phyloP scores from a whole-genome alignment of 2,797 vertebrate species.

The Myoxocephalus aenaeus region DNA sequence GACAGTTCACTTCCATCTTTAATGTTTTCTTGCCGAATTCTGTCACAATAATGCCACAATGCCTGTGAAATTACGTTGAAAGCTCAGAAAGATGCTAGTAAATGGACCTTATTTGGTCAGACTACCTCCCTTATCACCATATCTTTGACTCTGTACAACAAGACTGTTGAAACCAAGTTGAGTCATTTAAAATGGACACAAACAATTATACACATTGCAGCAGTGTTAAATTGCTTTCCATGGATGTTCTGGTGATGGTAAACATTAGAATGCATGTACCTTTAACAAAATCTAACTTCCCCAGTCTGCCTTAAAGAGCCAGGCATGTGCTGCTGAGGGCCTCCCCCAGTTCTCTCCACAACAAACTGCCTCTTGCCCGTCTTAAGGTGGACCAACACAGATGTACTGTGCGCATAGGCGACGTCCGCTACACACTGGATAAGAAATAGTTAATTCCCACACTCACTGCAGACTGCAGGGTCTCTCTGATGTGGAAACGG shows the following conservation, averaged over 20 bases:
- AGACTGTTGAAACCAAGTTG: background rate
- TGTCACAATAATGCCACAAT: background rate
- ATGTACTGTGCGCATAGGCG: constrained; percentile 62
- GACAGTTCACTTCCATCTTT: background rate
- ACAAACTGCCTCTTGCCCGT: constrained; percentile 81
- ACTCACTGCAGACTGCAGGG: constrained; percentile 62
- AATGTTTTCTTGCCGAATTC: background rate
- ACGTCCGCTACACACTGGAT: constrained; percentile 44
- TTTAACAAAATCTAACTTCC: constrained; percentile 83
- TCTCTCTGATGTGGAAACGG: constrained; percentile 37
- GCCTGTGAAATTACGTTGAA: background rate
- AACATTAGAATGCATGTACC: constrained; percentile 74
- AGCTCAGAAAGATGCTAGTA: background rate
- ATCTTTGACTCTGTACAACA: background rate
- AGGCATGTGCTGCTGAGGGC: constrained; percentile 85
- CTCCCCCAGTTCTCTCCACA: constrained; percentile 84
- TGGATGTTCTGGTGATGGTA: background rate
- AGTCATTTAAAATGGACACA: background rate
- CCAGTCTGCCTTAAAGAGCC: constrained; percentile 90
- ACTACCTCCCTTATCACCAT: background rate
- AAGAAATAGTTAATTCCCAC: constrained; percentile 86
- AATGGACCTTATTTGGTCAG: background rate
- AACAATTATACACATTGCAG: background rate
- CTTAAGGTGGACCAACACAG: constrained; percentile 87
- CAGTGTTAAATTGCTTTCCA: background rate